A percentile compares a stretch with the other conserved stretches of the same genome.
These are phyloP conservation scores for Neoniphon sammara DNA, from an alignment of 2,797 vertebrate species.

Conservation along the genomic window DNA sequence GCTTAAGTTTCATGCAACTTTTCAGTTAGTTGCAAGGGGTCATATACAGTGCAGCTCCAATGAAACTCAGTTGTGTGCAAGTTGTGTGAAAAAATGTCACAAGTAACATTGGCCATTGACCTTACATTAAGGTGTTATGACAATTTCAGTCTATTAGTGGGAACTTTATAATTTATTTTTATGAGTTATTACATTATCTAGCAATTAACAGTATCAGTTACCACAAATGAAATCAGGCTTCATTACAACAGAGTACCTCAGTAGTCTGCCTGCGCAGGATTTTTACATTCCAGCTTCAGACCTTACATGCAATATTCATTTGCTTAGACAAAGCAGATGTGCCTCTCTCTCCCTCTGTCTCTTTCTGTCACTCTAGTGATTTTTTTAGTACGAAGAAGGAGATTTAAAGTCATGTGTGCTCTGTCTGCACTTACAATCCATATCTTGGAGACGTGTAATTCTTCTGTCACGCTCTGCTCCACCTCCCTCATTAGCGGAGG, in stretches of 20 bases:
- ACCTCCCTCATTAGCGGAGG: constrained; percentile 7
- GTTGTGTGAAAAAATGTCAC: too few relatives aligned
- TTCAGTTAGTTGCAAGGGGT: too few relatives aligned
- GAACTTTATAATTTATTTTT: too few relatives aligned
- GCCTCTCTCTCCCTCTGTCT: background rate
- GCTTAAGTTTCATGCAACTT: too few relatives aligned
- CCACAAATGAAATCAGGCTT: background rate
- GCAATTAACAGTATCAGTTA: background rate
- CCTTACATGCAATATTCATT: constrained; percentile 38
- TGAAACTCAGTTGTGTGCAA: too few relatives aligned
- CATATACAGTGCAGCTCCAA: too few relatives aligned
- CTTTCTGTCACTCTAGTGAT: background rate
- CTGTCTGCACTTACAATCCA: background rate
- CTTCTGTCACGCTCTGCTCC: constrained; percentile 17
- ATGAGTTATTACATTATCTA: background rate
- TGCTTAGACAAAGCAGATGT: constrained; percentile 33
- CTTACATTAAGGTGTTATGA: too few relatives aligned
- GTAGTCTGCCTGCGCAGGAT: background rate
- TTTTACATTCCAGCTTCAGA: background rate
- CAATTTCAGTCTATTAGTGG: too few relatives aligned
- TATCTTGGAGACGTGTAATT: background rate
- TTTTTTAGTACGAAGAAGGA: background rate
- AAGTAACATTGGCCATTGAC: too few relatives aligned
- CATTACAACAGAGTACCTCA: constrained; percentile 4
- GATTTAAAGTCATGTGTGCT: constrained; percentile 2